Evolutionary conservation across 2,113 vertebrate species (phyloP).

Genomic region (Mirounga angustirostris): DNA sequence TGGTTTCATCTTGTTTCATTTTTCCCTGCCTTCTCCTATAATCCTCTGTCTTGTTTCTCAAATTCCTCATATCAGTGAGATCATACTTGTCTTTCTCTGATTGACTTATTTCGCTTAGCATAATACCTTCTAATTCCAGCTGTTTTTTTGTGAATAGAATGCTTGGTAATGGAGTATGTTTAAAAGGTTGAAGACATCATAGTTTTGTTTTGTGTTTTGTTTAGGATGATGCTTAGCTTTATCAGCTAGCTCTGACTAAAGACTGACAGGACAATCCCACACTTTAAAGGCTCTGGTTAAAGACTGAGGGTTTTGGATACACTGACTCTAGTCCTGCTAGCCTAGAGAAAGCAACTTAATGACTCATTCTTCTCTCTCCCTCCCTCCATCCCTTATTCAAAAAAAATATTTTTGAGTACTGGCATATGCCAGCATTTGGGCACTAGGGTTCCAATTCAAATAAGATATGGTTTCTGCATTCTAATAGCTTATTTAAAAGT

Average conservation of each 20-base stretch:
- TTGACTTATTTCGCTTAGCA: no score
- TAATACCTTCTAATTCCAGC: no score
- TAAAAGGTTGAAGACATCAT: not conserved
- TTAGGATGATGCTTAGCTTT: not conserved
- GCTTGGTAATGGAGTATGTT: not conserved
- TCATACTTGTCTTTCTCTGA: no score
- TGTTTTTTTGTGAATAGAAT: not conserved
- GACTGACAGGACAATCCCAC: rapidly evolving
- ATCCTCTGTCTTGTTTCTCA: no score
- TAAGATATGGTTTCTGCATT: not conserved
- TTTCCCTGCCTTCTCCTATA: no score
- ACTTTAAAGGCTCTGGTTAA: not conserved
- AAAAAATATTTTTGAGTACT: not conserved
- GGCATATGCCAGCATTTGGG: not conserved
- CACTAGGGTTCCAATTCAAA: not conserved
- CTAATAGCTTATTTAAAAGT: not conserved
- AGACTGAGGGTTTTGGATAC: not conserved
- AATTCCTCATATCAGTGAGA: no score
- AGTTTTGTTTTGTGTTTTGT: not conserved
- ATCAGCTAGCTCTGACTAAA: not conserved
- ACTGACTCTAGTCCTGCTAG: not conserved
- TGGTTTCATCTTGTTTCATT: no score
- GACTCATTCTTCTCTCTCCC: not conserved
- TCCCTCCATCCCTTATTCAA: not conserved
- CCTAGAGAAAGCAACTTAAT: not conserved